Evolutionary conservation across 2,888 invertebrate genomes (phyloP).

Genomic region (Timema cristinae): DNA sequence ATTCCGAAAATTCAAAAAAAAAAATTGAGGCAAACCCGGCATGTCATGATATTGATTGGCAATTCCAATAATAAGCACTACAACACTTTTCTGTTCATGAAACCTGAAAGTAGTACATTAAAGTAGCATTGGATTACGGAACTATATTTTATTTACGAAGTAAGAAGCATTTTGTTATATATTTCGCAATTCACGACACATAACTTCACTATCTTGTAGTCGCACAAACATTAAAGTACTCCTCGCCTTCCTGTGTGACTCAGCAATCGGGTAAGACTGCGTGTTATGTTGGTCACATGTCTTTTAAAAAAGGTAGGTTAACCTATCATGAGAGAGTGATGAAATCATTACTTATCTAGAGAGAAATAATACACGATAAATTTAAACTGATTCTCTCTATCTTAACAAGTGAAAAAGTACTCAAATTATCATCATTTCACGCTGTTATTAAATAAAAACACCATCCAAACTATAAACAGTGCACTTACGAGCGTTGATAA

Average conservation of each 20-base stretch:
- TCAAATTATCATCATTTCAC: neutral
- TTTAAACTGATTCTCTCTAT: neutral
- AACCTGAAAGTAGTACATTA: too few relatives aligned
- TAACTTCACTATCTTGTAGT: neutral
- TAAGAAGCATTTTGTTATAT: too few relatives aligned
- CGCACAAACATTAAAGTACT: neutral
- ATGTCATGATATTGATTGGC: too few relatives aligned
- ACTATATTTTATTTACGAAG: too few relatives aligned
- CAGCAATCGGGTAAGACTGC: slow-evolving; percentile 26
- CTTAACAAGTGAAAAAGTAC: neutral
- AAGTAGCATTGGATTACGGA: too few relatives aligned
- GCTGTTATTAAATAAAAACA: neutral
- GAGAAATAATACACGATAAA: too few relatives aligned
- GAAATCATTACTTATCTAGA: slow-evolving; percentile 4
- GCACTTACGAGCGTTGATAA: slow-evolving; percentile 1
- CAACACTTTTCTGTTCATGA: too few relatives aligned
- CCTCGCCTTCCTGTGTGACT: slow-evolving; percentile 23
- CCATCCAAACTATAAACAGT: neutral
- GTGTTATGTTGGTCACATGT: neutral
- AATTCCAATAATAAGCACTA: too few relatives aligned
- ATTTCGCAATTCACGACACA: too few relatives aligned
- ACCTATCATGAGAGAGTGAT: slow-evolving; percentile 18
- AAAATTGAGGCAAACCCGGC: too few relatives aligned
- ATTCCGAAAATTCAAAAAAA: too few relatives aligned
- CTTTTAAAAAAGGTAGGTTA: too few relatives aligned